Evolutionary conservation across 2,113 vertebrate species (phyloP).

Genomic region (Oenanthe melanoleuca): DNA sequence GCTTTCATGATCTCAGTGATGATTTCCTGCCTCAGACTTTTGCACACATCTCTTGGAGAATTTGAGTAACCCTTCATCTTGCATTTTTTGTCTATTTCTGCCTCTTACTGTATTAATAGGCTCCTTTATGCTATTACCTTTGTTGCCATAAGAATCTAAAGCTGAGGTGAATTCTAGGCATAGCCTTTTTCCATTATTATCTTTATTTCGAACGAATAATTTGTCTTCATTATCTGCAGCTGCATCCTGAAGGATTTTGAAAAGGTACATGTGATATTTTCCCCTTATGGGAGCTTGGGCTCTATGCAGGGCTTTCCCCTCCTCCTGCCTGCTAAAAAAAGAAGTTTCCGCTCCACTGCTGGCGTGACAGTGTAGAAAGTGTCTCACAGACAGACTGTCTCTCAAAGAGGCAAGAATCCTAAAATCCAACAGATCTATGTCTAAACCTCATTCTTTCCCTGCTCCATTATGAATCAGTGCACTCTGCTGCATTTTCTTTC

Average conservation of each 20-base stretch:
- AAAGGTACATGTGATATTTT: constrained; percentile 10
- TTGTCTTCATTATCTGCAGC: constrained; percentile 47
- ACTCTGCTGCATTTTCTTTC: neutral
- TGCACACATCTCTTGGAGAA: neutral
- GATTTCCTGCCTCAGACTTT: neutral
- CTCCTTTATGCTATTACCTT: neutral
- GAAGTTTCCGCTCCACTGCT: neutral
- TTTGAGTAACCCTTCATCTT: neutral
- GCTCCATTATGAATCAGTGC: constrained; percentile 12
- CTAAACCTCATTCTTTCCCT: neutral
- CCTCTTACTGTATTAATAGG: neutral
- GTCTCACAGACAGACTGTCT: neutral
- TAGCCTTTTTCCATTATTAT: constrained; percentile 5
- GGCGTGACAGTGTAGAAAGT: neutral
- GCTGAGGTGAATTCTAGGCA: constrained; percentile 8
- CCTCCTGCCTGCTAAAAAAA: neutral
- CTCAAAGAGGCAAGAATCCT: neutral
- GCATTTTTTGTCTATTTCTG: neutral
- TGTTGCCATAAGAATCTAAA: neutral
- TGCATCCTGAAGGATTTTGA: constrained; percentile 23
- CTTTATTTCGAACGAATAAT: constrained; percentile 24
- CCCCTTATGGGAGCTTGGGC: neutral
- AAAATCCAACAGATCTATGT: neutral
- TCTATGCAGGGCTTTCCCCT: neutral
- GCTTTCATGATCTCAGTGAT: neutral